phyloP scores from a whole-genome alignment of 1,140 invertebrate species.

The Sweltsa coloradensis region DNA sequence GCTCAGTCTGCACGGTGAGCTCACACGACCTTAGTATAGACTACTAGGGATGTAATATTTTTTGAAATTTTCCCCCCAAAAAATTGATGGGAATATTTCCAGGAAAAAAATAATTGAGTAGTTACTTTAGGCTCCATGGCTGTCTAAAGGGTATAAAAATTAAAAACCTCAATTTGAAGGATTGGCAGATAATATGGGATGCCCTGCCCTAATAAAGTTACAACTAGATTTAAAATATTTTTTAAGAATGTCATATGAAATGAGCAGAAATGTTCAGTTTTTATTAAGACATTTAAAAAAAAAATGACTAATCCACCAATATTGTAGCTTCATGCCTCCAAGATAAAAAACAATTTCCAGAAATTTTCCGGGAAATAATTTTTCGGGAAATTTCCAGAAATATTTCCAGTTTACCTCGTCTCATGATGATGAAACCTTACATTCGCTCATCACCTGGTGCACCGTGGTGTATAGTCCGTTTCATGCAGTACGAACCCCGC shows the following conservation, averaged over 20 bases:
- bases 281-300: too few relatives aligned
- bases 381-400: neutral
- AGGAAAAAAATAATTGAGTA: neutral
- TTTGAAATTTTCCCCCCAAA: neutral
- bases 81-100: neutral
- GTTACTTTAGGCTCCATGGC: neutral
- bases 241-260: too few relatives aligned
- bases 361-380: neutral
- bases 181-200: too few relatives aligned
- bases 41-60: neutral
- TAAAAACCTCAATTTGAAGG: neutral
- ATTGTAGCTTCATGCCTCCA: too few relatives aligned
- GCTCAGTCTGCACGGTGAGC: constrained; percentile 50
- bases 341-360: neutral
- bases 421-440: neutral
- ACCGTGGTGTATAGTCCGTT: neutral
- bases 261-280: too few relatives aligned
- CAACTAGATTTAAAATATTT: too few relatives aligned
- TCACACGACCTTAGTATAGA: constrained; percentile 7
- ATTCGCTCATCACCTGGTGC: neutral
- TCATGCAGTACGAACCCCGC: neutral
- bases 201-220: too few relatives aligned
- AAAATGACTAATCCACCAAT: too few relatives aligned
- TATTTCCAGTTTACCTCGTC: neutral
- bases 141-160: neutral